Conservation (phyloP, 2,113 vertebrate species). For the Genyomyrus donnyi region DNA sequence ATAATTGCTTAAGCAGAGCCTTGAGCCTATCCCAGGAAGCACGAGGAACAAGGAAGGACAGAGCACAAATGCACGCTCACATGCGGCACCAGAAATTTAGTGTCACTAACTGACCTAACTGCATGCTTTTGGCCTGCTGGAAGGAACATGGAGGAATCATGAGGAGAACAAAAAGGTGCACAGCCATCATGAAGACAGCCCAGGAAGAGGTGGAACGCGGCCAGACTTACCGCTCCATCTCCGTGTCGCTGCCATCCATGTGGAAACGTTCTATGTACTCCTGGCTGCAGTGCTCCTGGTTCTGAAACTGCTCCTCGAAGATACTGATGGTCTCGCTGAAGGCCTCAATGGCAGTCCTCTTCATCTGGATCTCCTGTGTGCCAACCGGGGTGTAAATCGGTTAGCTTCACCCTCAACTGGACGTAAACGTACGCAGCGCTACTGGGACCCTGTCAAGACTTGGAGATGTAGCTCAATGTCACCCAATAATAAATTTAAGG, state of each 20-base stretch:
- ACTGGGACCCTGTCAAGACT: not conserved
- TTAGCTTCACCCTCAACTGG: not conserved
- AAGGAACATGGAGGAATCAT: not conserved
- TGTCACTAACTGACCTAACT: not conserved
- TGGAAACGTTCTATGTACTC: constrained; percentile 82
- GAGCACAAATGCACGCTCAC: not conserved
- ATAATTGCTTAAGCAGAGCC: not conserved
- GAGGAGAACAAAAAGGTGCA: not conserved
- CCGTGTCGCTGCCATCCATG: constrained; percentile 77
- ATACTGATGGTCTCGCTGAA: constrained; percentile 94
- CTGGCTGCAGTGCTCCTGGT: constrained; percentile 80
- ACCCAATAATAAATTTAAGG: not conserved
- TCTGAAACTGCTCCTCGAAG: constrained; percentile 88
- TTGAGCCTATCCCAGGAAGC: not conserved
- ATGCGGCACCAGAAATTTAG: not conserved
- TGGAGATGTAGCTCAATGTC: not conserved
- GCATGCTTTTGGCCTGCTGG: not conserved
- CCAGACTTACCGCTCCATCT: constrained; percentile 75
- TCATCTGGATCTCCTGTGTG: constrained; percentile 91
- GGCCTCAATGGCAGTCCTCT: constrained; percentile 85
- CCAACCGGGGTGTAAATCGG: not conserved
- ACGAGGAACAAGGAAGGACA: not conserved
- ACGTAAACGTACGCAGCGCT: not conserved
- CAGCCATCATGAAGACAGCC: not conserved
- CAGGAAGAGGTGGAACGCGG: not conserved